Conservation (phyloP, 2,113 vertebrate species). For the Channa argus region DNA sequence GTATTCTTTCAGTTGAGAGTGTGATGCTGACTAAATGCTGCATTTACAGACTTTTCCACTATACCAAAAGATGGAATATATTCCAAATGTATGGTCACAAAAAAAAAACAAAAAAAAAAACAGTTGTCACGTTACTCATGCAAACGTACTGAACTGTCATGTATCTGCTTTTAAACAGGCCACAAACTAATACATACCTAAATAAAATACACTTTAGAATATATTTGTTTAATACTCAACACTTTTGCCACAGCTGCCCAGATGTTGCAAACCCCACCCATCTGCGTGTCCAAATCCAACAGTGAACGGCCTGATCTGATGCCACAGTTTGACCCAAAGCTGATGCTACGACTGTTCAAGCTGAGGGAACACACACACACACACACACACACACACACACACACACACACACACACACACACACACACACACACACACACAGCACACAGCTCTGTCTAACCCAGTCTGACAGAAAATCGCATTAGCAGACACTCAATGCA, state of each 20-base stretch:
- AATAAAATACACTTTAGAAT: neutral
- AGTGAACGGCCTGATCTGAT: neutral
- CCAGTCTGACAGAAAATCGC: neutral
- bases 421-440: neutral
- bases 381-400: no score
- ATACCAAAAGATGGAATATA: no score
- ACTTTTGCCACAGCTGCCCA: constrained; percentile 6
- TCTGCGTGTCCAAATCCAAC: neutral
- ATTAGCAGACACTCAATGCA: neutral
- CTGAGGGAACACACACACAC: neutral
- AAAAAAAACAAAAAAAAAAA: no score
- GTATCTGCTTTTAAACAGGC: neutral
- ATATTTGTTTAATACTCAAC: neutral
- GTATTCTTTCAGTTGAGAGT: neutral
- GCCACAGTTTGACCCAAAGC: constrained; percentile 17
- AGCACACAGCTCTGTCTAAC: neutral
- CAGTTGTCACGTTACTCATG: no score
- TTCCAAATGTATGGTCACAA: no score
- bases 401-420: no score
- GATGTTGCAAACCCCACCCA: constrained; percentile 14
- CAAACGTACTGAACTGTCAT: no score
- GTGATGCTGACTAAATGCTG: neutral
- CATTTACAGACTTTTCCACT: neutral
- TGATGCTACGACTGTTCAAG: neutral
- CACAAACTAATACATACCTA: neutral